These are phyloP conservation scores for Anastatus disparis DNA, from an alignment of 1,140 invertebrate species.

Conservation along the genomic window DNA sequence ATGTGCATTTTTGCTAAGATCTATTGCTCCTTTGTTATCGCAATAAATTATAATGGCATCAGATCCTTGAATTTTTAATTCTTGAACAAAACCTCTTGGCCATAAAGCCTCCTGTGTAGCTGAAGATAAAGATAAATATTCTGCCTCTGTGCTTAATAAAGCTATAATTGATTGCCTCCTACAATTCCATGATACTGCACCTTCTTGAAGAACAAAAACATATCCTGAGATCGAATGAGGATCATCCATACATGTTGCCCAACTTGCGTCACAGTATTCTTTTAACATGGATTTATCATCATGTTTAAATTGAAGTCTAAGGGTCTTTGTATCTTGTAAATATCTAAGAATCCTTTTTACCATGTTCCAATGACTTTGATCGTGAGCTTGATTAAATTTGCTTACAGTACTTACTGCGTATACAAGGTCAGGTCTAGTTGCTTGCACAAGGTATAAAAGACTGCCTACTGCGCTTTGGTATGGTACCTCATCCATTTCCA, in stretches of 20 bases:
- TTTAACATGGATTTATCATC: not conserved
- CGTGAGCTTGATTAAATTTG: slow-evolving; percentile 44
- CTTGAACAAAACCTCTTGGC: too few relatives aligned
- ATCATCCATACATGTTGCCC: not conserved
- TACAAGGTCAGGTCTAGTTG: slow-evolving; percentile 57
- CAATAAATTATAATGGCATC: too few relatives aligned
- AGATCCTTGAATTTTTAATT: too few relatives aligned
- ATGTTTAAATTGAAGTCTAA: slow-evolving; percentile 31
- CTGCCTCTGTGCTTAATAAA: not conserved
- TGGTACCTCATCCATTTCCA: slow-evolving; percentile 14
- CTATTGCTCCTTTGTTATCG: too few relatives aligned
- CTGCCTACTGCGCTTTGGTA: slow-evolving; percentile 52
- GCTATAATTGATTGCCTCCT: slow-evolving; percentile 8
- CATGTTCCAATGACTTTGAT: slow-evolving; percentile 46
- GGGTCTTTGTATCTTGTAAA: slow-evolving; percentile 43
- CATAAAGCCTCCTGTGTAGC: too few relatives aligned
- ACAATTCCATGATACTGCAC: not conserved
- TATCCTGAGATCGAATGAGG: not conserved
- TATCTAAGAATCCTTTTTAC: slow-evolving; percentile 51
- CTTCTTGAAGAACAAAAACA: not conserved
- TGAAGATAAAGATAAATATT: not conserved
- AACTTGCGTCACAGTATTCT: slow-evolving; percentile 12
- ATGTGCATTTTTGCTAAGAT: too few relatives aligned
- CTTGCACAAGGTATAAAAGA: slow-evolving; percentile 52
- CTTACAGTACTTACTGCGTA: slow-evolving; percentile 50